Evolutionary conservation across 2,888 invertebrate species (phyloP).

Genomic region (Bruchidius siliquastri): DNA sequence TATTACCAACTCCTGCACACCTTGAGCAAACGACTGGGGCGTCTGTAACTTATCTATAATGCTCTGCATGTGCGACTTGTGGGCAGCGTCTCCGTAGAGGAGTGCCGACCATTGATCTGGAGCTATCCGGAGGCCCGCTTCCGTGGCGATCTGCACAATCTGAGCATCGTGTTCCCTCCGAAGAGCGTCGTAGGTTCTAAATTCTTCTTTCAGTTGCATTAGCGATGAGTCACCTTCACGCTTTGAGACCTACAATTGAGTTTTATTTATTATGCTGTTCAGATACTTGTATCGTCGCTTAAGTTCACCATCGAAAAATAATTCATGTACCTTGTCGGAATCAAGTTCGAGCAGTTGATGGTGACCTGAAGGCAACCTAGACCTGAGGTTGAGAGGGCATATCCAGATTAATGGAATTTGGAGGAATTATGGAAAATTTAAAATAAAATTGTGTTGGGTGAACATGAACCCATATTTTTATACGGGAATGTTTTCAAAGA

Average conservation of each 20-base stretch:
- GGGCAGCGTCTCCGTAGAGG: conserved; percentile 90
- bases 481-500: no score
- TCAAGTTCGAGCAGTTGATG: no score
- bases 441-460: no score
- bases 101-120: conserved; percentile 98
- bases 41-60: conserved; percentile 88
- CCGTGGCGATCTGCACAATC: conserved; percentile 96
- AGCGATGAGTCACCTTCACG: conserved; percentile 94
- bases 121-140: conserved; percentile 92
- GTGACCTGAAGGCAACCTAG: no score
- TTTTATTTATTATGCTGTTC: neutral
- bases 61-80: conserved; percentile 97
- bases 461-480: no score
- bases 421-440: no score
- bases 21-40: conserved; percentile 86
- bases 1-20: conserved; percentile 86
- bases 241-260: conserved; percentile 80
- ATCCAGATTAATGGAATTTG: no score
- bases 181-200: conserved; percentile 88
- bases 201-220: conserved; percentile 97
- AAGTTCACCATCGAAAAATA: no score
- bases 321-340: no score
- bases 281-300: no score
- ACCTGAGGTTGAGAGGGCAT: no score
- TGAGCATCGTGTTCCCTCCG: conserved; percentile 96